Evolutionary conservation across 2,797 vertebrate species (phyloP).

Genomic region (Parauchenoglanis ngamensis): DNA sequence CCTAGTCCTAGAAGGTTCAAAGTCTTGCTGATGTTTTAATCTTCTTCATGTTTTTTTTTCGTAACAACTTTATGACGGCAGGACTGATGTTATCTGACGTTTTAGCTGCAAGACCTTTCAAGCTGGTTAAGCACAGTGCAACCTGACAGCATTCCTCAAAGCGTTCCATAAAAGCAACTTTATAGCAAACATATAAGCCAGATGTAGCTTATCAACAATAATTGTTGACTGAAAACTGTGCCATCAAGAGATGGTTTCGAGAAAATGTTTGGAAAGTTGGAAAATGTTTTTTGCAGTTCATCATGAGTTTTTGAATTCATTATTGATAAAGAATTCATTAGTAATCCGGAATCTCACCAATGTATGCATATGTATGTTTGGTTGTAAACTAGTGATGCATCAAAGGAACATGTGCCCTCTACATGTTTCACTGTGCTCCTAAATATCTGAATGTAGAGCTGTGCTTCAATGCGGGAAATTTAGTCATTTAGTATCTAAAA

Average conservation of each 20-base stretch:
- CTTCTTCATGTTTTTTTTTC: too few species aligned
- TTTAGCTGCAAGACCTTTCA: not conserved
- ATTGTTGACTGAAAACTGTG: not conserved
- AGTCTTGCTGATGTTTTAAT: not conserved
- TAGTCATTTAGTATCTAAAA: slow-evolving; percentile 26
- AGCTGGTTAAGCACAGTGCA: not conserved
- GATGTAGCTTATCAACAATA: not conserved
- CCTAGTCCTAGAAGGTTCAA: not conserved
- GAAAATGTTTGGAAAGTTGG: not conserved
- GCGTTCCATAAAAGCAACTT: not conserved
- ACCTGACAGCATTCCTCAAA: not conserved
- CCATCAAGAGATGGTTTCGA: not conserved
- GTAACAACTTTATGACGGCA: not conserved
- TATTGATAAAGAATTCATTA: not conserved
- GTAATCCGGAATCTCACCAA: not conserved
- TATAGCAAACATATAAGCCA: not conserved
- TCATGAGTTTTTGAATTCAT: not conserved
- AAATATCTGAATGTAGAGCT: not conserved
- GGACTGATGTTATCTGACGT: not conserved
- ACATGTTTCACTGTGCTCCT: not conserved
- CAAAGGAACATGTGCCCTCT: not conserved
- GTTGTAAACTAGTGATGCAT: not conserved
- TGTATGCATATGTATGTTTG: not conserved
- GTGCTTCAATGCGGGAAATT: slow-evolving; percentile 1
- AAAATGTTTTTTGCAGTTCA: not conserved